A percentile compares a stretch with the other conserved stretches of the same genome.
These are phyloP conservation scores for Lates japonicus DNA, from an alignment of 2,797 vertebrate genomes.

Conservation along the genomic window DNA sequence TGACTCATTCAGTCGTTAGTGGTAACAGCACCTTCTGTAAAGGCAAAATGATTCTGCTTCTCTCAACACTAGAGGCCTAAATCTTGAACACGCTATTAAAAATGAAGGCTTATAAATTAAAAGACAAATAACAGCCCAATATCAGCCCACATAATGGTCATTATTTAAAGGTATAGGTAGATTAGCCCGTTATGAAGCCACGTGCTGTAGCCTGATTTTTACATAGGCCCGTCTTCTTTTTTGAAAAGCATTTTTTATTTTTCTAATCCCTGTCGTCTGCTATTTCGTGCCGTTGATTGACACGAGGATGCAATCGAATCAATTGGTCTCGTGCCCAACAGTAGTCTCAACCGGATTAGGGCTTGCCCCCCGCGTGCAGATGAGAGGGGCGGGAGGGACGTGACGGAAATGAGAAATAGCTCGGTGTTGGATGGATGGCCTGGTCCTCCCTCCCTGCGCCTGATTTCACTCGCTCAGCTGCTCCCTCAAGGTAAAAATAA, in stretches of 20 bases:
- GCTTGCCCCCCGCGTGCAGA: conserved; percentile 46
- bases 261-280: not conserved
- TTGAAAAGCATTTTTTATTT: not conserved
- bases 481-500: not conserved
- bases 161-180: not conserved
- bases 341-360: conserved; percentile 72
- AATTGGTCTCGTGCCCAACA: conserved; percentile 73
- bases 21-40: not conserved
- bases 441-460: not conserved
- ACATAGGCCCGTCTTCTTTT: too few relatives aligned
- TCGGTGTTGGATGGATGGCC: conserved; percentile 3
- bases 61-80: not conserved
- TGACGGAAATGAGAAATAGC: conserved; percentile 65
- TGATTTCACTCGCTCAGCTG: conserved; percentile 15
- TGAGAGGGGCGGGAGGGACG: conserved; percentile 42
- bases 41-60: not conserved
- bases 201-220: not conserved
- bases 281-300: conserved; percentile 54
- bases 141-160: not conserved
- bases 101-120: not conserved
- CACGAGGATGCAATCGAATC: conserved; percentile 67
- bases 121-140: not conserved
- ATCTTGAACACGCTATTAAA: not conserved
- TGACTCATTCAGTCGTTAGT: not conserved
- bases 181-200: not conserved